These are phyloP conservation scores for Zootermopsis nevadensis DNA, from an alignment of 2,888 invertebrate genomes.

Conservation along the genomic window DNA sequence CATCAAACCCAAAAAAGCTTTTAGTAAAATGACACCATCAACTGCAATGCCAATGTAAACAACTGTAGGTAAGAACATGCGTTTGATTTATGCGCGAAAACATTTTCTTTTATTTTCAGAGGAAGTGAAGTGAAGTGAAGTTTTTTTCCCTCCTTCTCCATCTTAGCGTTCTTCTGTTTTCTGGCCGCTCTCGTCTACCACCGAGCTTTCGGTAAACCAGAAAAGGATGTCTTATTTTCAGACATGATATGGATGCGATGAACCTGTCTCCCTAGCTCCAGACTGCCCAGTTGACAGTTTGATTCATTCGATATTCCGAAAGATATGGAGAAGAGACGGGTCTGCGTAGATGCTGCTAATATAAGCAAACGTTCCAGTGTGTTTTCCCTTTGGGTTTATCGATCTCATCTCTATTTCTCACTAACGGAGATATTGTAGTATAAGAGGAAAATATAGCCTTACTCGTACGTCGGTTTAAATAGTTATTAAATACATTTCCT, in stretches of 20 bases:
- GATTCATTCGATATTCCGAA: not conserved
- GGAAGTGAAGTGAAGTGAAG: not conserved
- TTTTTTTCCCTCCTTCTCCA: not conserved
- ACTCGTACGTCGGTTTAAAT: too few species aligned
- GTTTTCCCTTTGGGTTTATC: too few species aligned
- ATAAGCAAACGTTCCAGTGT: too few species aligned
- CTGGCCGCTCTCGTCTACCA: too few species aligned
- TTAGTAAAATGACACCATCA: slow-evolving; percentile 33
- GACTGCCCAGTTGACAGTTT: not conserved
- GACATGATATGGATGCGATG: not conserved
- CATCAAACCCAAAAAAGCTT: slow-evolving; percentile 33
- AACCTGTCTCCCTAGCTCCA: not conserved
- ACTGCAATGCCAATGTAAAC: slow-evolving; percentile 7
- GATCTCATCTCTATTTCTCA: too few species aligned
- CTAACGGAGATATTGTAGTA: too few species aligned
- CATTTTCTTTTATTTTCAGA: not conserved
- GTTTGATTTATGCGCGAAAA: not conserved
- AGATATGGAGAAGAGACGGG: not conserved
- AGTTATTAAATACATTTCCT: too few species aligned
- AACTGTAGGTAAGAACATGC: not conserved
- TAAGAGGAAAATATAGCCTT: too few species aligned
- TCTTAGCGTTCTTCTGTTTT: too few species aligned
- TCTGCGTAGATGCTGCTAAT: not conserved
- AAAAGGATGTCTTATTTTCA: not conserved
- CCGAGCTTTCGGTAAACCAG: not conserved